A percentile compares a stretch with the other conserved stretches of the same genome.
phyloP scores from a whole-genome alignment of 1,140 invertebrate genomes.

The Drosophila sturtevanti region DNA sequence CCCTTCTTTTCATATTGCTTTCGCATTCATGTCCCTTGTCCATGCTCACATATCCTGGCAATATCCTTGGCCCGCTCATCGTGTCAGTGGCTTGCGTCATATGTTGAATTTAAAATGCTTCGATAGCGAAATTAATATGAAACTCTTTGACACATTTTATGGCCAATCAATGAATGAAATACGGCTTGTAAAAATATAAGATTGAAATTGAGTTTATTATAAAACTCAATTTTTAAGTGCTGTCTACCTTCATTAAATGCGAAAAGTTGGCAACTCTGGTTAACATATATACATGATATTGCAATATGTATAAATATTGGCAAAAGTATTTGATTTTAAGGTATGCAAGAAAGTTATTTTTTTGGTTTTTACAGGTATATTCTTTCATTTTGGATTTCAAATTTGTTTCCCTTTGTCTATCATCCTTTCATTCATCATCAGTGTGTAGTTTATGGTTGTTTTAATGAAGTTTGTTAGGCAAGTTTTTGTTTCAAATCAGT shows the following conservation, averaged over 20 bases:
- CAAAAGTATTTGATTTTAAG: neutral
- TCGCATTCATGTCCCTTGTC: neutral
- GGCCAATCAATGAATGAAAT: neutral
- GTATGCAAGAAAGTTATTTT: neutral
- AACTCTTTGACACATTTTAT: constrained; percentile 27
- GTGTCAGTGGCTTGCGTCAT: constrained; percentile 49
- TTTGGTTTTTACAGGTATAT: neutral
- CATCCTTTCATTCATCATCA: neutral
- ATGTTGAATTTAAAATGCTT: constrained; percentile 24
- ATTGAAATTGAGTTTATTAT: neutral
- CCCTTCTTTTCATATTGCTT: neutral
- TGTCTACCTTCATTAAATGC: too few relatives aligned
- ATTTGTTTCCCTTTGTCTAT: neutral
- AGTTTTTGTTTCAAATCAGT: constrained; percentile 34
- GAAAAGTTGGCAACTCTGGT: too few relatives aligned
- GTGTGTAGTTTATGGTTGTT: neutral
- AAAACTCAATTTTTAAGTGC: too few relatives aligned
- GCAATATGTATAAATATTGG: neutral
- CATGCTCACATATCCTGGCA: constrained; percentile 16
- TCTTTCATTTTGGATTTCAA: neutral
- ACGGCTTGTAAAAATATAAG: neutral
- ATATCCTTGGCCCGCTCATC: neutral
- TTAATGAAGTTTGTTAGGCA: constrained; percentile 43
- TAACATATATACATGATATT: too few relatives aligned
- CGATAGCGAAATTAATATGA: constrained; percentile 26